A percentile compares a stretch with the other conserved stretches of the same genome.
phyloP scores from a whole-genome alignment of 1,140 invertebrate species.

The Drosophila navojoa region DNA sequence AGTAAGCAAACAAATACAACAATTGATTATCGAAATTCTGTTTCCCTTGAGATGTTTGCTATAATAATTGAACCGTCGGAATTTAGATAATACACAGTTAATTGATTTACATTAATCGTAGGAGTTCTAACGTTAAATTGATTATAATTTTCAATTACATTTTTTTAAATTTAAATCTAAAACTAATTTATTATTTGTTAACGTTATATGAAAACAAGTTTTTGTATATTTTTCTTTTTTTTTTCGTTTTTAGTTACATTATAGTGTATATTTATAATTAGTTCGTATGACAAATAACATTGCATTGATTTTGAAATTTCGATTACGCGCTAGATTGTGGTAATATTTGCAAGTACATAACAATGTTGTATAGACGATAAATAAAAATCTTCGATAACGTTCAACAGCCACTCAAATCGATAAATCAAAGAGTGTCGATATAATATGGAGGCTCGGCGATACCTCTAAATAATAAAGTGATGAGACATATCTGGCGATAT shows the following conservation, averaged over 20 bases:
- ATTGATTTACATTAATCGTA: no score
- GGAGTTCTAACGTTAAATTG: no score
- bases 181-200: no score
- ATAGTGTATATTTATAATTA: not conserved
- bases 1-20: not conserved
- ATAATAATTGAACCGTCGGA: not conserved
- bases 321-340: not conserved
- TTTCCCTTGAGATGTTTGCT: no score
- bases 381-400: constrained; percentile 8
- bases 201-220: no score
- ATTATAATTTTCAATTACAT: no score
- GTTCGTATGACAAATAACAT: not conserved
- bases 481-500: constrained; percentile 41
- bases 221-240: no score
- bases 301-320: constrained; percentile 1
- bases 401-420: not conserved
- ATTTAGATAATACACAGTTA: no score
- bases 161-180: no score
- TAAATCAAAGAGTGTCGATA: constrained; percentile 21
- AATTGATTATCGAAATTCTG: no score
- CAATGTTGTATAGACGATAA: constrained; percentile 19
- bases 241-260: not conserved
- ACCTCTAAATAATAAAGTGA: constrained; percentile 32
- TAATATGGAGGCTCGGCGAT: constrained; percentile 18
- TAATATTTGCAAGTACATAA: not conserved